Conservation (phyloP, 2,888 invertebrate species). For the Tineola bisselliella region DNA sequence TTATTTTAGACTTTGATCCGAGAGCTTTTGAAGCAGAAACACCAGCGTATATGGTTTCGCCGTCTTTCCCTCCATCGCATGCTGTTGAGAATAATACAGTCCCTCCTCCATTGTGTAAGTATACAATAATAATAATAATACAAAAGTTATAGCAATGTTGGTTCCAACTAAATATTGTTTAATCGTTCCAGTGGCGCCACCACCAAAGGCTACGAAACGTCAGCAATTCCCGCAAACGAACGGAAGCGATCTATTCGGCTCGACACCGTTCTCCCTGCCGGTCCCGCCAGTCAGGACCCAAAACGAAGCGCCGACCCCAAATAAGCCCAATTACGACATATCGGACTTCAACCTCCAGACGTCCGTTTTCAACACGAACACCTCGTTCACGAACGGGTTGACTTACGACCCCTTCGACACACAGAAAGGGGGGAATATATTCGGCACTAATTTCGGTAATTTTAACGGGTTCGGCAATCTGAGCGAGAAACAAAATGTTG, state of each 20-base stretch:
- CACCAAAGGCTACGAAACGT: constrained; percentile 80
- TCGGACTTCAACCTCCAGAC: constrained; percentile 55
- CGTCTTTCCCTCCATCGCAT: constrained; percentile 33
- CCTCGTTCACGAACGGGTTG: constrained; percentile 51
- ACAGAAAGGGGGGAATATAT: constrained; percentile 67
- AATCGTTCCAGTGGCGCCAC: constrained; percentile 80
- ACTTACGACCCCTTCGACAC: constrained; percentile 86
- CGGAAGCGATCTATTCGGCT: constrained; percentile 82
- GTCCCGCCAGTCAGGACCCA: constrained; percentile 28
- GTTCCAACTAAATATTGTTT: background rate
- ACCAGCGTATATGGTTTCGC: constrained; percentile 34
- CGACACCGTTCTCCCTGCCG: constrained; percentile 72
- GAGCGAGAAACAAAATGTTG: constrained; percentile 57
- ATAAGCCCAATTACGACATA: constrained; percentile 57
- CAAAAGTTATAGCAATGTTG: too few species aligned
- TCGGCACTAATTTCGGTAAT: constrained; percentile 47
- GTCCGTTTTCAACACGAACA: constrained; percentile 50
- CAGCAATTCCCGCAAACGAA: constrained; percentile 29
- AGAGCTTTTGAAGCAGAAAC: constrained; percentile 78
- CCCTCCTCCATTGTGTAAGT: constrained; percentile 78
- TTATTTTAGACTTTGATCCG: constrained; percentile 84
- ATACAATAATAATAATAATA: constrained; percentile 12
- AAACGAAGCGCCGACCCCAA: constrained; percentile 21
- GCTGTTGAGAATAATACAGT: constrained; percentile 40
- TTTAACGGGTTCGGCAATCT: constrained; percentile 59